Conservation (phyloP, 2,888 invertebrate species). For the Gisinianus flammeolus region DNA sequence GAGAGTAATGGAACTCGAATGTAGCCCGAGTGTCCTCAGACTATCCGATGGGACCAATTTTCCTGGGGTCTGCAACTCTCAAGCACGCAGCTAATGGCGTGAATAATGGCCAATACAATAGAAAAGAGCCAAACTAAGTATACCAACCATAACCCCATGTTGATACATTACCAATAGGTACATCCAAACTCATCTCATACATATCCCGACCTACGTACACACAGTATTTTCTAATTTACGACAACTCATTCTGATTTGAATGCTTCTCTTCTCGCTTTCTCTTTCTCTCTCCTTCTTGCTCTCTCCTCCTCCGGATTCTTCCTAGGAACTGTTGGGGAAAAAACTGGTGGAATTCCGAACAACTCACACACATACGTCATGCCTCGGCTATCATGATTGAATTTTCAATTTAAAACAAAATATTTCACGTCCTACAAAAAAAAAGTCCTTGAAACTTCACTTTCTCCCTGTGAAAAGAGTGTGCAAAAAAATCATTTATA, state of each 20-base stretch:
- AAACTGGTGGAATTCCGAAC: too few relatives aligned
- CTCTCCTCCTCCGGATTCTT: not conserved
- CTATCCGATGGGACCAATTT: conserved; percentile 40
- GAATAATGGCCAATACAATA: conserved; percentile 49
- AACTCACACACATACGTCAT: too few relatives aligned
- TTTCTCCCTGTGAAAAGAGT: too few relatives aligned
- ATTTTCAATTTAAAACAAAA: too few relatives aligned
- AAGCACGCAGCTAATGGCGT: conserved; percentile 43
- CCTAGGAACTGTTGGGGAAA: not conserved
- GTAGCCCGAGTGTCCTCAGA: conserved; percentile 35
- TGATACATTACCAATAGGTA: conserved; percentile 25
- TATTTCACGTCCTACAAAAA: too few relatives aligned
- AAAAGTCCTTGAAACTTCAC: too few relatives aligned
- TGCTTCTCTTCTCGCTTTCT: not conserved
- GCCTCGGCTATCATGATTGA: too few relatives aligned
- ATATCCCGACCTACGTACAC: too few relatives aligned
- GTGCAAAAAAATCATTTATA: too few relatives aligned
- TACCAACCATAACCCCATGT: conserved; percentile 19
- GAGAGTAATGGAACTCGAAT: conserved; percentile 43
- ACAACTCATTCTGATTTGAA: conserved; percentile 6
- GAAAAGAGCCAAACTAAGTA: conserved; percentile 28
- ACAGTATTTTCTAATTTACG: conserved; percentile 9
- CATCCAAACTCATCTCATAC: too few relatives aligned
- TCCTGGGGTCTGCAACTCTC: conserved; percentile 40
- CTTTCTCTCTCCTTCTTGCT: not conserved